These are phyloP conservation scores for Idaea straminata DNA, from an alignment of 2,888 invertebrate genomes.

Conservation along the genomic window DNA sequence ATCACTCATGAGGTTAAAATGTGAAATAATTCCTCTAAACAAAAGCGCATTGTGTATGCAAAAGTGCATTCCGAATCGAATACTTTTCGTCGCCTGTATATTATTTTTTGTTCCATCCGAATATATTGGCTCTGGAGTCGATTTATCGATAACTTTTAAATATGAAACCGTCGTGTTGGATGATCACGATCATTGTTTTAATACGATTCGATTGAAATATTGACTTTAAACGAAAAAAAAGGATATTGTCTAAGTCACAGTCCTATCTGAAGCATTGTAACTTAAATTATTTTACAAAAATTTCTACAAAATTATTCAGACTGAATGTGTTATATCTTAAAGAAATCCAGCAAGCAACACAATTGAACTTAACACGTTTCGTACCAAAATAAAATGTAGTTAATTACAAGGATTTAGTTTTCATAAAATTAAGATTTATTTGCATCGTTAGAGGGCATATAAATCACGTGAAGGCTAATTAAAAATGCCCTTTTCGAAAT, in stretches of 20 bases:
- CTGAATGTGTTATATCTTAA: background rate
- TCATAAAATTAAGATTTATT: slow-evolving; percentile 52
- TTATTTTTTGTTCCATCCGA: slow-evolving; percentile 59
- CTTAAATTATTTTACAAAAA: background rate
- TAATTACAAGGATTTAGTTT: slow-evolving; percentile 27
- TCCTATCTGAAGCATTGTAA: no score
- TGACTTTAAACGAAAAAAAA: slow-evolving; percentile 42
- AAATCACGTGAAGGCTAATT: slow-evolving; percentile 72
- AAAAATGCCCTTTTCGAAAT: slow-evolving; percentile 62
- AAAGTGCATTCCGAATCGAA: slow-evolving; percentile 74
- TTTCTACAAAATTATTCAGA: background rate
- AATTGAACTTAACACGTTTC: background rate
- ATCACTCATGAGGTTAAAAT: slow-evolving; percentile 71
- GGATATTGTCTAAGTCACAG: slow-evolving; percentile 4
- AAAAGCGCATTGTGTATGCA: slow-evolving; percentile 78
- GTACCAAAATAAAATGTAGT: background rate
- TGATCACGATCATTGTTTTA: slow-evolving; percentile 71
- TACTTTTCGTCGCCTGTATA: slow-evolving; percentile 74
- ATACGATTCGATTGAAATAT: slow-evolving; percentile 49
- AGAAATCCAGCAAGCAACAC: background rate
- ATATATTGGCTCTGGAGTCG: slow-evolving; percentile 49
- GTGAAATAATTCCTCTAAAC: slow-evolving; percentile 80
- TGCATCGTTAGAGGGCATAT: slow-evolving; percentile 59
- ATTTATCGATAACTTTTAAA: slow-evolving; percentile 71
- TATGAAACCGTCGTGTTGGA: slow-evolving; percentile 66